These are phyloP conservation scores for Eleutherodactylus coqui DNA, from an alignment of 2,797 vertebrate species.

Conservation along the genomic window DNA sequence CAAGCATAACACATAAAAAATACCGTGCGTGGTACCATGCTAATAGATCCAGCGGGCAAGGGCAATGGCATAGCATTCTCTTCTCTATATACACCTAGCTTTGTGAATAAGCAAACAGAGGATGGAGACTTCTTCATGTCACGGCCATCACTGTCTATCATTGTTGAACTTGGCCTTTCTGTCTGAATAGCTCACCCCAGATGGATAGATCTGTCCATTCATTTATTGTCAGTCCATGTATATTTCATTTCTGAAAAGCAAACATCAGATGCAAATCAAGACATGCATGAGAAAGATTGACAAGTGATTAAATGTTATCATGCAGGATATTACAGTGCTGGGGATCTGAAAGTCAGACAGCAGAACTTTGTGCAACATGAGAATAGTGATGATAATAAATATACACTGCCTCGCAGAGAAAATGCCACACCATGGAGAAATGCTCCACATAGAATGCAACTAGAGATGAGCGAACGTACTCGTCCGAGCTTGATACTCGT, in stretches of 20 bases:
- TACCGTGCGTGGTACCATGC: too few species aligned
- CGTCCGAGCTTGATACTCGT: too few species aligned
- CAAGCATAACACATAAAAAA: too few species aligned
- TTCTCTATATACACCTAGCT: background rate
- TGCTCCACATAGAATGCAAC: too few species aligned
- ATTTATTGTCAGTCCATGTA: conserved; percentile 8
- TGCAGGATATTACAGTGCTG: background rate
- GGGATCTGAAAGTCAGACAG: background rate
- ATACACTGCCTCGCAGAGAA: background rate
- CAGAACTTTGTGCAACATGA: background rate
- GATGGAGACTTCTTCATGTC: conserved; percentile 4
- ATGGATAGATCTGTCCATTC: background rate
- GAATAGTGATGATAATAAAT: background rate
- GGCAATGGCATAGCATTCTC: background rate
- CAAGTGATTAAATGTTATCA: background rate
- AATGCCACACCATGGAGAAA: too few species aligned
- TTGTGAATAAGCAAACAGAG: conserved; percentile 1
- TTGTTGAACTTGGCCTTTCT: background rate
- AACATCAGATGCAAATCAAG: conserved; percentile 12
- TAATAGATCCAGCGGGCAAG: background rate
- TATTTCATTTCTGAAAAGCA: conserved; percentile 1
- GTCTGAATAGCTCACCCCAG: background rate
- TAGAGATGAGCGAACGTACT: too few species aligned
- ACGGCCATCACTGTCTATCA: conserved; percentile 2
- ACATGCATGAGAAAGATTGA: background rate